Evolutionary conservation across 2,113 vertebrate species (phyloP), one percentile per base, ranked within the genome.

Genomic region (Hippocampus mohnikei): DNA sequence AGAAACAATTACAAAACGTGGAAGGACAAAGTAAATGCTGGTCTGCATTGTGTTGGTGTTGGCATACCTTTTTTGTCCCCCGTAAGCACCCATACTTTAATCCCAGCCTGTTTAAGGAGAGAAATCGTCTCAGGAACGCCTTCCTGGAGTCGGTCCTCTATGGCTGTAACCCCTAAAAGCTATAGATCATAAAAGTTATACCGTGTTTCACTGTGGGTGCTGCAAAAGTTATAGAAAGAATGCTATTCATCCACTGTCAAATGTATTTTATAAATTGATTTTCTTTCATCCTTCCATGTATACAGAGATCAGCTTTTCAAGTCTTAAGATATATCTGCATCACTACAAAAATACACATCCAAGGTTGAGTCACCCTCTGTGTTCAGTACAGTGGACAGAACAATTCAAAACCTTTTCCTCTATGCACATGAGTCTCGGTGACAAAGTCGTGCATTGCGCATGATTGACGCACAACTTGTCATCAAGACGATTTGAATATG

Each of bases 11-110:
- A n/a, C 3, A 23, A 25, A 15, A 55, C 53, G 41, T 25, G 25
- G 16, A 6, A 20, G 41, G 11, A 37, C 23, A 33, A 6, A 29
- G 33, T 23, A 9, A 2, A 11, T 27, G 10, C 5, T 3, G 1
- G 18, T 53, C 16, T 53, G 27, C 23, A 4, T 20, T 23, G 21
- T 29, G 42, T 8, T 8, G 20, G 15, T 61, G 15, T 62, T 21
- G 69, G 10, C 42, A 44, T 85, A 98, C 96, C 97, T 94, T 93
- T 94, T 86, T 98, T 98, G 88, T 98, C 97, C 81, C 97, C 96
- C 0, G 96, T 99, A 61, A 98, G 90, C 58, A 98, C 92, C 96
- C 97, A 99, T 25, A 98, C 90, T 88, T 95, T 97, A 55, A 99
- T 84, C 46, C 94, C 94, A 21, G 93, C 94, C 67, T 92, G 82